phyloP scores from a whole-genome alignment of 2,113 vertebrate genomes.

The Mus pahari region DNA sequence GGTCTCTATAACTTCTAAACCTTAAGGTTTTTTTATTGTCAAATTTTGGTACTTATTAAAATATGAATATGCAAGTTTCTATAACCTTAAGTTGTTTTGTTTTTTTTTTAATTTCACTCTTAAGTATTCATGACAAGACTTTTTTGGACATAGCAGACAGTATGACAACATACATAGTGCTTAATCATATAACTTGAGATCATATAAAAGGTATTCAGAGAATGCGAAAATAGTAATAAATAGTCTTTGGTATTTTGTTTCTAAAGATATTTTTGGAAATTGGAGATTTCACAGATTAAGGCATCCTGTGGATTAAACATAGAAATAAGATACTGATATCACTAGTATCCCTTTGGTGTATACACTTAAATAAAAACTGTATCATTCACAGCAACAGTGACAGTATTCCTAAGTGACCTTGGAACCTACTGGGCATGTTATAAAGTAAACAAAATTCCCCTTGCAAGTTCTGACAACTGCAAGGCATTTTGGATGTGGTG shows the following conservation, averaged over 20 bases:
- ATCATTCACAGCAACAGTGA: not conserved
- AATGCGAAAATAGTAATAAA: conserved; percentile 30
- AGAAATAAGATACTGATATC: not conserved
- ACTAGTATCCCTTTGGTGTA: not conserved
- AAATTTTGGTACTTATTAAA: conserved; percentile 33
- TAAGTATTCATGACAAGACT: not conserved
- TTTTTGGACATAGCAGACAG: not conserved
- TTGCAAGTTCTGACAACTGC: conserved; percentile 81
- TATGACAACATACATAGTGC: not conserved
- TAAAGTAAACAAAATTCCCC: conserved; percentile 83
- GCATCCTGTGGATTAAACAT: not conserved
- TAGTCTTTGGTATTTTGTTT: not conserved
- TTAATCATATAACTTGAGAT: conserved; percentile 31
- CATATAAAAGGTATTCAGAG: conserved; percentile 19
- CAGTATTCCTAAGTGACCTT: conserved; percentile 77
- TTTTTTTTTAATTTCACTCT: conserved; percentile 19
- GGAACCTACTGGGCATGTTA: conserved; percentile 70
- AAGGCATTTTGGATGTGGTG: conserved; percentile 65
- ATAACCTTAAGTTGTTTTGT: not conserved
- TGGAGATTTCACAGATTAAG: conserved; percentile 20
- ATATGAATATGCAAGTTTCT: not conserved
- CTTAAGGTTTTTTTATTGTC: not conserved
- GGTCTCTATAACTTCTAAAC: not conserved
- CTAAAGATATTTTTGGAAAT: not conserved
- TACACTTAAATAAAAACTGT: conserved; percentile 3